A percentile compares a stretch with the other conserved stretches of the same genome.
These are phyloP conservation scores for Morelia viridis DNA, from an alignment of 2,797 vertebrate species.

Conservation along the genomic window DNA sequence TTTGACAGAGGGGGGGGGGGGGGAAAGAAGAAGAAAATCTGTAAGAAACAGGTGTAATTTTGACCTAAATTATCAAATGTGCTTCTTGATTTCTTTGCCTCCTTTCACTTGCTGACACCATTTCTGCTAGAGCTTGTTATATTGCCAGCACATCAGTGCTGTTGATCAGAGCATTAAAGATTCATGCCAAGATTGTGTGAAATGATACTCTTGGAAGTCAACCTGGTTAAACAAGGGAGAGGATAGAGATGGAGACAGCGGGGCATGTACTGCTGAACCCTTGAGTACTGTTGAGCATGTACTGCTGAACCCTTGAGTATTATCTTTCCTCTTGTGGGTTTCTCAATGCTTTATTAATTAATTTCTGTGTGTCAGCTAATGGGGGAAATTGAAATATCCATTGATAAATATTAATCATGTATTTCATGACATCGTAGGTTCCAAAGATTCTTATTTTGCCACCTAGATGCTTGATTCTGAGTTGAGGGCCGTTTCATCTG, in stretches of 20 bases:
- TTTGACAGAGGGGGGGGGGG: constrained; percentile 17
- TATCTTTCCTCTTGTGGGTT: not conserved
- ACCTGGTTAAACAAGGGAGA: not conserved
- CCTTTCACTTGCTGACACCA: not conserved
- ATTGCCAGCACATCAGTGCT: not conserved
- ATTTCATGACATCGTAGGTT: not conserved
- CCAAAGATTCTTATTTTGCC: too few species aligned
- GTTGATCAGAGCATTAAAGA: not conserved
- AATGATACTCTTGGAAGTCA: not conserved
- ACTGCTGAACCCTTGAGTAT: not conserved
- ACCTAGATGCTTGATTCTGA: too few species aligned
- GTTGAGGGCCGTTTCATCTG: not conserved
- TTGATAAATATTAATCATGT: not conserved
- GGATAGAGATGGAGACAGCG: too few species aligned
- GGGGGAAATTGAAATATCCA: not conserved
- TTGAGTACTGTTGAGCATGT: not conserved
- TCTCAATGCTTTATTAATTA: not conserved
- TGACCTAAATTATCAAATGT: not conserved
- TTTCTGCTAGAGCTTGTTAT: not conserved
- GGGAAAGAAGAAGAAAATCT: not conserved
- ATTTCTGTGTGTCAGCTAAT: not conserved
- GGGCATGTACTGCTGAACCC: not conserved
- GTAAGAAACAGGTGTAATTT: not conserved
- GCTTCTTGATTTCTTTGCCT: not conserved
- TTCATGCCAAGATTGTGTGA: not conserved